These are phyloP conservation scores for Epicauta chinensis DNA, from an alignment of 1,140 invertebrate species.

Conservation along the genomic window DNA sequence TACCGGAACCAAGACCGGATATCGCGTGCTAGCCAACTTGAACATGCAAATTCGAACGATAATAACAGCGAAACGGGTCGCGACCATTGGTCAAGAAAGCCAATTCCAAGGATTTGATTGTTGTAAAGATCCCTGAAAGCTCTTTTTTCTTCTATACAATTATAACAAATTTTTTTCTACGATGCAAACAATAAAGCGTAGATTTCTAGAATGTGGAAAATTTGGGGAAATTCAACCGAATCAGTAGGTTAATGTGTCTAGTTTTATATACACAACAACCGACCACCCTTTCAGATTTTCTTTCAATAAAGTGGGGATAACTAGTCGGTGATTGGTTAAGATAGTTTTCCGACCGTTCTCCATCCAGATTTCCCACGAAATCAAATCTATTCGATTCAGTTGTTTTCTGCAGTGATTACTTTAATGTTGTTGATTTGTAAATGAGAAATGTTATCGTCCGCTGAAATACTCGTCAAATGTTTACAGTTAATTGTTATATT, in stretches of 20 bases:
- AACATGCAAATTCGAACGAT: neutral
- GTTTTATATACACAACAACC: too few species aligned
- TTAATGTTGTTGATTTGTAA: neutral
- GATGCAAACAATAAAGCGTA: too few species aligned
- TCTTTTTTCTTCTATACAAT: too few species aligned
- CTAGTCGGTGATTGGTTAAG: conserved; percentile 6
- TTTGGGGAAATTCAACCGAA: too few species aligned
- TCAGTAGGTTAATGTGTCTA: too few species aligned
- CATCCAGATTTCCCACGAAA: neutral
- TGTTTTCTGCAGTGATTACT: neutral
- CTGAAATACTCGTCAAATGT: conserved; percentile 6
- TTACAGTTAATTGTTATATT: conserved; percentile 6
- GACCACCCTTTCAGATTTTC: too few species aligned
- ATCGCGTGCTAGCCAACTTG: neutral
- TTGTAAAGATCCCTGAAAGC: too few species aligned
- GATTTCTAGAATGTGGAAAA: too few species aligned
- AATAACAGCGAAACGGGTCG: neutral
- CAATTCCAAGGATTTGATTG: too few species aligned
- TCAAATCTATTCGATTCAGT: neutral
- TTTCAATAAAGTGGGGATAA: neutral
- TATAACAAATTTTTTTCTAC: too few species aligned
- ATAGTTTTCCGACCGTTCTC: neutral
- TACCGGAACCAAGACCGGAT: neutral
- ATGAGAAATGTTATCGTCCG: conserved; percentile 1
- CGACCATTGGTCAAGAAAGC: neutral